phyloP scores from a whole-genome alignment of 2,797 vertebrate genomes.

The Bradypodion ventrale region DNA sequence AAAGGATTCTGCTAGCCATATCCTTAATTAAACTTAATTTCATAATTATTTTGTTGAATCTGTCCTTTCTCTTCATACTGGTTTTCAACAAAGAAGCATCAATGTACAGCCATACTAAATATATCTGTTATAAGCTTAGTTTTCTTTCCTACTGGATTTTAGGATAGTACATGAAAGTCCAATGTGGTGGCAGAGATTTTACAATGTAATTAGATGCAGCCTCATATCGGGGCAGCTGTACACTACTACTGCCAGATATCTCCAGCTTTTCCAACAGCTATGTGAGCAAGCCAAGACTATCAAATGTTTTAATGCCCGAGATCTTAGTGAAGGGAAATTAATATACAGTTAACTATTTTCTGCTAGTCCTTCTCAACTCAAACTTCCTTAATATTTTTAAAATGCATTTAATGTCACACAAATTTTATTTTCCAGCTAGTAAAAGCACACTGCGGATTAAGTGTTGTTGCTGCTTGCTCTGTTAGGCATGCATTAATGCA shows the following conservation, averaged over 20 bases:
- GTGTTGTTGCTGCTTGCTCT: slow-evolving; percentile 68
- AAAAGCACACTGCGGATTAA: slow-evolving; percentile 50
- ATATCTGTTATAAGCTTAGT: neutral
- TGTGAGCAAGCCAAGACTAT: slow-evolving; percentile 55
- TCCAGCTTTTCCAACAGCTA: slow-evolving; percentile 53
- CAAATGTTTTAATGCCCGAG: slow-evolving; percentile 46
- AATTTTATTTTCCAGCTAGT: slow-evolving; percentile 59
- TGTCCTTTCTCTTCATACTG: neutral
- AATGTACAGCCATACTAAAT: neutral
- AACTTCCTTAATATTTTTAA: slow-evolving; percentile 54
- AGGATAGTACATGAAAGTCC: neutral
- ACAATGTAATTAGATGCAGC: slow-evolving; percentile 38
- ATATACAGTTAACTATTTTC: neutral
- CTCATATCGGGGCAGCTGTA: slow-evolving; percentile 48
- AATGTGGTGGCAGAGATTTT: slow-evolving; percentile 33
- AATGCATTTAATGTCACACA: slow-evolving; percentile 53
- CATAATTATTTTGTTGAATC: slow-evolving; percentile 5
- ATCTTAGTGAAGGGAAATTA: slow-evolving; percentile 40
- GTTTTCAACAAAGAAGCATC: slow-evolving; percentile 29
- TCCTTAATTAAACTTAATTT: neutral
- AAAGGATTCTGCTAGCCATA: neutral
- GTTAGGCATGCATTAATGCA: slow-evolving; percentile 68
- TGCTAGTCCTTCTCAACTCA: slow-evolving; percentile 24
- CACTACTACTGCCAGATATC: slow-evolving; percentile 62
- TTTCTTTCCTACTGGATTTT: fast-evolving